Conservation (phyloP, 1,140 invertebrate species). For the Phortica variegata region DNA sequence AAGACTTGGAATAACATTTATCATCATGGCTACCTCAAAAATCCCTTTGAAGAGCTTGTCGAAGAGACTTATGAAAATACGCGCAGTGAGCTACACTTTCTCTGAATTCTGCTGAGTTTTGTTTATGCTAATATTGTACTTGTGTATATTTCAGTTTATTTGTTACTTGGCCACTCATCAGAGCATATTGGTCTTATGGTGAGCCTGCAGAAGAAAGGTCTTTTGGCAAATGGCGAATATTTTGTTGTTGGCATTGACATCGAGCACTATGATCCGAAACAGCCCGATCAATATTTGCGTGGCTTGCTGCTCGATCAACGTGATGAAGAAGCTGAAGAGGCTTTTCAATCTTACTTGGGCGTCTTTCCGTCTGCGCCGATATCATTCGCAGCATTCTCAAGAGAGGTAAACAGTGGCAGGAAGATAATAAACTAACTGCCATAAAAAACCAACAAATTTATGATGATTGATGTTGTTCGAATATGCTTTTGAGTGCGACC, state of each 20-base stretch:
- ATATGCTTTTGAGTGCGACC: no score
- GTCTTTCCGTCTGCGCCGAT: conserved; percentile 70
- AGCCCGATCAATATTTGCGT: conserved; percentile 73
- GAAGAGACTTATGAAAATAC: conserved; percentile 74
- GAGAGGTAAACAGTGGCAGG: conserved; percentile 49
- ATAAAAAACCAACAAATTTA: no score
- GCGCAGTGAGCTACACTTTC: conserved; percentile 68
- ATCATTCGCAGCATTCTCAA: conserved; percentile 74
- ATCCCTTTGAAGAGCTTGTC: conserved; percentile 80
- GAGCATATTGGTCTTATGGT: conserved; percentile 83
- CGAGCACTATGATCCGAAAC: conserved; percentile 76
- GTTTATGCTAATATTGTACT: no score
- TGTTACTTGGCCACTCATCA: conserved; percentile 85
- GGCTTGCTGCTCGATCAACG: conserved; percentile 69
- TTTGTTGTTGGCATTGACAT: conserved; percentile 69
- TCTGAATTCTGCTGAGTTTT: neutral
- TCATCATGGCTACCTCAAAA: conserved; percentile 71
- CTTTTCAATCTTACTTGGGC: conserved; percentile 74
- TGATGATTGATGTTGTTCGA: no score
- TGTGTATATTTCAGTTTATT: conserved; percentile 73
- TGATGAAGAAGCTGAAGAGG: conserved; percentile 50
- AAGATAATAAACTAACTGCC: no score
- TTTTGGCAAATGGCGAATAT: conserved; percentile 75
- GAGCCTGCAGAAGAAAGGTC: conserved; percentile 76
- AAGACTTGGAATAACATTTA: conserved; percentile 75